Evolutionary conservation across 2,113 vertebrate genomes (phyloP).

Genomic region (Charadrius vociferus): DNA sequence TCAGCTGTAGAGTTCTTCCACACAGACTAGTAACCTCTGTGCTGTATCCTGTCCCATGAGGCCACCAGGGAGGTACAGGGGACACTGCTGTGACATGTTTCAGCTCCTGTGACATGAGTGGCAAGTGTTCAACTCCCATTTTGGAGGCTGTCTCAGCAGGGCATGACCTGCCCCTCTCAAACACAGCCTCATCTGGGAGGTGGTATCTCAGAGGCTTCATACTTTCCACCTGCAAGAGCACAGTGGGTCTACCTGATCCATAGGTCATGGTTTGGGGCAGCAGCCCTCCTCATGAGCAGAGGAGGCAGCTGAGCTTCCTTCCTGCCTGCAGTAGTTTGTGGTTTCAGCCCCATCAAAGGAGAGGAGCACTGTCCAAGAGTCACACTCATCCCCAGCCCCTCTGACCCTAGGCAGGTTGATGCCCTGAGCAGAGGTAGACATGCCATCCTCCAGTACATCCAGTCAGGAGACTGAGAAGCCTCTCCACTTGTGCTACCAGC

Average conservation of each 20-base stretch:
- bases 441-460: neutral
- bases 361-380: no score
- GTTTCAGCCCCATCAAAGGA: neutral
- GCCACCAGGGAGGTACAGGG: neutral
- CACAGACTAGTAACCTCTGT: neutral
- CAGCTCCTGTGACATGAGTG: neutral
- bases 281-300: neutral
- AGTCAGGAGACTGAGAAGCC: neutral
- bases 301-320: neutral
- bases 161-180: neutral
- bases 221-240: neutral
- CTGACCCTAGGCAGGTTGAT: neutral
- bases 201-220: neutral
- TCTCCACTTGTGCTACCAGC: neutral
- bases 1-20: neutral
- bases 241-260: neutral
- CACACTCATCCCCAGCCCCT: neutral
- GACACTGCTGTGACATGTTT: rapidly evolving
- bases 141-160: neutral
- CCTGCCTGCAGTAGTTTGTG: neutral
- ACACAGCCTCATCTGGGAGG: neutral
- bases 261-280: neutral
- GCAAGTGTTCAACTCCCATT: neutral
- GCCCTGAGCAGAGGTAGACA: neutral
- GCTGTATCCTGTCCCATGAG: neutral